Percentiles rank a stretch among this genome's conserved stretches.
Conservation (phyloP, 2,113 vertebrate species). For the Anoplopoma fimbria region DNA sequence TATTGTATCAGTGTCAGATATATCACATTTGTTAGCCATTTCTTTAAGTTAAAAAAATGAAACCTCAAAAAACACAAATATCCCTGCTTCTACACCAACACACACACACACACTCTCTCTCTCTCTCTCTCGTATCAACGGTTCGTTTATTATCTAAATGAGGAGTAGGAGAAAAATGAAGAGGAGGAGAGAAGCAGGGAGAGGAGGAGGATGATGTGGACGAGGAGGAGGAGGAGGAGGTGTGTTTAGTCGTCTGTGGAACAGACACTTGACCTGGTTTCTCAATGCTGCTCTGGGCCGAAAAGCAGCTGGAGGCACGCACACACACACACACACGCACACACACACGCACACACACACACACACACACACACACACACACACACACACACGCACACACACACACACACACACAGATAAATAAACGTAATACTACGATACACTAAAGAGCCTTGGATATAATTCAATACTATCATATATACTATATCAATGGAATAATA, state of each 20-base stretch:
- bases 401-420: slow-evolving; percentile 21
- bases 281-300: slow-evolving; percentile 48
- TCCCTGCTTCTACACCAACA: not conserved
- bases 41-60: not conserved
- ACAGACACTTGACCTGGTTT: slow-evolving; percentile 77
- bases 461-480: not conserved
- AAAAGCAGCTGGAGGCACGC: slow-evolving; percentile 41
- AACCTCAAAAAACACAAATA: not conserved
- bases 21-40: not conserved
- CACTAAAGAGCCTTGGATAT: not conserved
- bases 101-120: not conserved
- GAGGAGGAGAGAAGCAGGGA: not conserved
- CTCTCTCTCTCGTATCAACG: no score
- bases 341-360: slow-evolving; percentile 22
- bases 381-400: slow-evolving; percentile 10
- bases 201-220: no score
- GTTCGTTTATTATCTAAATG: not conserved
- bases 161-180: not conserved
- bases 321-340: slow-evolving; percentile 11
- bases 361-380: slow-evolving; percentile 19
- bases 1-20: not conserved
- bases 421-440: not conserved
- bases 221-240: not conserved
- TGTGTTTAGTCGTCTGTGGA: slow-evolving; percentile 36
- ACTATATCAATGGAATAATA: not conserved